Evolutionary conservation across 2,113 vertebrate species (phyloP).

Genomic region (Dasyurus viverrinus): DNA sequence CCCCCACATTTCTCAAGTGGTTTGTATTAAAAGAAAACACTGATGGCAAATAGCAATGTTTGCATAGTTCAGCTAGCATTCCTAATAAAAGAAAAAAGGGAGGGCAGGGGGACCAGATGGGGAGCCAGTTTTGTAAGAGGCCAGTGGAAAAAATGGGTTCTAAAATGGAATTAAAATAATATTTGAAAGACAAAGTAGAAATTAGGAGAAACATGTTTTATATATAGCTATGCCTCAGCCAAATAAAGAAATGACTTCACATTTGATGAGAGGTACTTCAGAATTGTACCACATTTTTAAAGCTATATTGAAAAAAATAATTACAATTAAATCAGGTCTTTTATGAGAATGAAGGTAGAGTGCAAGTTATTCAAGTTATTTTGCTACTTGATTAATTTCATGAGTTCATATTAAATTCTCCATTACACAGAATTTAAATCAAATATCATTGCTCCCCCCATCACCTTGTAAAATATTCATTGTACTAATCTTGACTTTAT

Average conservation of each 20-base stretch:
- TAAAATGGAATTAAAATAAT: neutral
- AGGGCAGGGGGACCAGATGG: neutral
- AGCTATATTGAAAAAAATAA: conserved; percentile 24
- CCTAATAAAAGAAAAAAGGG: neutral
- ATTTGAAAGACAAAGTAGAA: neutral
- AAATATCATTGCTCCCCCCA: neutral
- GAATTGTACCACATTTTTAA: neutral
- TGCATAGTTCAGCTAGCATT: neutral
- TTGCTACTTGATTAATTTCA: conserved; percentile 10
- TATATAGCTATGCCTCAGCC: neutral
- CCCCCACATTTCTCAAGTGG: neutral
- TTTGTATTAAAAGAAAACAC: conserved; percentile 28
- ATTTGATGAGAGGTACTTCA: neutral
- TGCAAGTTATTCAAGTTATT: neutral
- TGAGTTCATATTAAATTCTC: neutral
- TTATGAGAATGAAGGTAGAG: neutral
- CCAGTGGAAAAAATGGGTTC: neutral
- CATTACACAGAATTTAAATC: conserved; percentile 4
- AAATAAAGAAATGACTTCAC: neutral
- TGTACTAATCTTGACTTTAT: conserved; percentile 9
- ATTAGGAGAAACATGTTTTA: neutral
- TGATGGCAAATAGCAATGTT: neutral
- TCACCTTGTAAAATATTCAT: neutral
- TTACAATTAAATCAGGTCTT: neutral
- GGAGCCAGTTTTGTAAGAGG: neutral